These are phyloP conservation scores for Prochilodus magdalenae DNA, from an alignment of 2,113 vertebrate genomes.

Conservation along the genomic window DNA sequence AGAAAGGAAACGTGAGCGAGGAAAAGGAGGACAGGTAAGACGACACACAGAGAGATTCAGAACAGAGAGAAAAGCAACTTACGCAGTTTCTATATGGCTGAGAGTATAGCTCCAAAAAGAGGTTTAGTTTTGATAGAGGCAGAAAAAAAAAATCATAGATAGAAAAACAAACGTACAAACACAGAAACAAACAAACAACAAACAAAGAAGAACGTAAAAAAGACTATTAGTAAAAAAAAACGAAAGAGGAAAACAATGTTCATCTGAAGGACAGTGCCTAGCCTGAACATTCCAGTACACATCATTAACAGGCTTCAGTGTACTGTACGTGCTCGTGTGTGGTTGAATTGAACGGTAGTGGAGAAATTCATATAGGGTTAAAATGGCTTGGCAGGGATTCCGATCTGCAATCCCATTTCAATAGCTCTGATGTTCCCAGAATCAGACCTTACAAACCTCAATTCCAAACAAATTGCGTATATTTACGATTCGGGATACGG, in stretches of 20 bases:
- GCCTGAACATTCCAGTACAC: neutral
- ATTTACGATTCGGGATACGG: too few species aligned
- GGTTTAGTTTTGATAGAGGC: conserved; percentile 54
- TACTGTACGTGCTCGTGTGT: too few species aligned
- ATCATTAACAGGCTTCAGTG: too few species aligned
- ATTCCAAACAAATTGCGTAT: too few species aligned
- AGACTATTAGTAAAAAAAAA: conserved; percentile 77
- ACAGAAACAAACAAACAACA: conserved; percentile 72
- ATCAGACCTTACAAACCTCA: too few species aligned
- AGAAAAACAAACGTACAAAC: conserved; percentile 65
- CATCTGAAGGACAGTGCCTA: conserved; percentile 6
- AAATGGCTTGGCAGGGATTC: too few species aligned
- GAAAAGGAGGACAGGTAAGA: conserved; percentile 41
- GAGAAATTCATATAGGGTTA: too few species aligned
- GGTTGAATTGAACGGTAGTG: too few species aligned
- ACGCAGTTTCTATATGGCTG: conserved; percentile 80
- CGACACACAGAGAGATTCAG: neutral
- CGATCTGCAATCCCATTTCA: too few species aligned
- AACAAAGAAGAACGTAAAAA: conserved; percentile 72
- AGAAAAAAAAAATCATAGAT: conserved; percentile 33
- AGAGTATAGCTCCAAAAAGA: conserved; percentile 79
- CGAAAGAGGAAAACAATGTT: conserved; percentile 25
- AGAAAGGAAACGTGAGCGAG: conserved; percentile 14
- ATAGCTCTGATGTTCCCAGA: too few species aligned
- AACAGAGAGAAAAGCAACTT: conserved; percentile 66